Percentiles rank a stretch among this genome's conserved stretches.
These are phyloP conservation scores for Sylvilagus bachmani DNA, from an alignment of 2,113 vertebrate genomes.

Conservation along the genomic window DNA sequence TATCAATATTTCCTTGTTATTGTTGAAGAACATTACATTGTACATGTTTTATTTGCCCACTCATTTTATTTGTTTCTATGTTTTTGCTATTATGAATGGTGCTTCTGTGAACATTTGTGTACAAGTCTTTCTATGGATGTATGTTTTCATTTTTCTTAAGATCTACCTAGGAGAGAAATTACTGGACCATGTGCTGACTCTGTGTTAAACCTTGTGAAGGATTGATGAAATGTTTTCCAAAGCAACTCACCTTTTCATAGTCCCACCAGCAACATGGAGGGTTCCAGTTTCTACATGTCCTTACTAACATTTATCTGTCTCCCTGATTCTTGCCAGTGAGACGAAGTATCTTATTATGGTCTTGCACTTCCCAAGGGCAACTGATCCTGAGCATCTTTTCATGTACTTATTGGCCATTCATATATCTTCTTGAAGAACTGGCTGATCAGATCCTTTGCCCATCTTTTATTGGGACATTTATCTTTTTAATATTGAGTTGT, in stretches of 20 bases:
- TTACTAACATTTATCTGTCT: not conserved
- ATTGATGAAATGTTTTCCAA: conserved; percentile 16
- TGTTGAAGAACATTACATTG: not conserved
- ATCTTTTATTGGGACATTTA: conserved; percentile 10
- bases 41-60: not conserved
- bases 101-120: not conserved
- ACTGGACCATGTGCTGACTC: not conserved
- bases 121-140: not conserved
- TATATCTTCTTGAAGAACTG: not conserved
- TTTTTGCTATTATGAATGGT: conserved; percentile 27
- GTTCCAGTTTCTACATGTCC: not conserved
- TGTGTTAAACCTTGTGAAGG: conserved; percentile 14
- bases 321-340: not conserved
- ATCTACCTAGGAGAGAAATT: not conserved
- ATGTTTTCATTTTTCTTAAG: not conserved
- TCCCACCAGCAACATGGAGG: not conserved
- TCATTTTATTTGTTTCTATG: not conserved
- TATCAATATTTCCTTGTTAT: not conserved
- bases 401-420: not conserved
- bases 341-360: not conserved
- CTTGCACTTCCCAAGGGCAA: conserved; percentile 49
- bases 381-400: conserved; percentile 30
- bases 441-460: conserved; percentile 47
- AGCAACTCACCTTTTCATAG: not conserved
- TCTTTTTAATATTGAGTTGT: not conserved